A percentile compares a stretch with the other conserved stretches of the same genome.
Evolutionary conservation across 2,888 invertebrate genomes (phyloP).

Genomic region (Xanthorhoe spadicearia): DNA sequence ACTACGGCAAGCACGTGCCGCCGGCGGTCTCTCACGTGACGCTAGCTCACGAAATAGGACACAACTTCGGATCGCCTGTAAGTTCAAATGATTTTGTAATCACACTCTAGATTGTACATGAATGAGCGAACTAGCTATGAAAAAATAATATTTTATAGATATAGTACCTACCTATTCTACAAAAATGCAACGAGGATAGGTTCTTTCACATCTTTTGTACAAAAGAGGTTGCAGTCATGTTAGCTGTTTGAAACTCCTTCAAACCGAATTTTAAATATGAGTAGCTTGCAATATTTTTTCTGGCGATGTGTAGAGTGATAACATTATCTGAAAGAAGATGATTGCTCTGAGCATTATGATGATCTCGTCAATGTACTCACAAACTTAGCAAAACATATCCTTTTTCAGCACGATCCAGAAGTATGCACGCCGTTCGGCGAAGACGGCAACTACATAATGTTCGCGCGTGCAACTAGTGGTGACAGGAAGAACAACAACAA

Average conservation of each 20-base stretch:
- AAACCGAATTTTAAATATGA: neutral
- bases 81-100: neutral
- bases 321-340: no score
- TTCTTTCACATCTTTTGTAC: no score
- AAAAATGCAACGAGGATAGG: no score
- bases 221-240: no score
- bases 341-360: no score
- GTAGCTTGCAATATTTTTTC: neutral
- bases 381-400: neutral
- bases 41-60: constrained; percentile 99
- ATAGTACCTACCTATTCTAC: no score
- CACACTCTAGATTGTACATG: no score
- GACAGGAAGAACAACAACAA: constrained; percentile 99
- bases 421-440: constrained; percentile 97
- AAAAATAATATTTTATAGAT: no score
- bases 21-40: constrained; percentile 99
- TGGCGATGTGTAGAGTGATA: no score
- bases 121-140: no score
- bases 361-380: no score
- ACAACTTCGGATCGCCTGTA: constrained; percentile 99
- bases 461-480: constrained; percentile 98
- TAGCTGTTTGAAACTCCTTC: neutral
- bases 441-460: constrained; percentile 99
- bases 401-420: constrained; percentile 95
- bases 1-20: constrained; percentile 99